Base-by-base conservation (phyloP, 2,888 invertebrate genomes). In the Diarsia dahlii region DNA sequence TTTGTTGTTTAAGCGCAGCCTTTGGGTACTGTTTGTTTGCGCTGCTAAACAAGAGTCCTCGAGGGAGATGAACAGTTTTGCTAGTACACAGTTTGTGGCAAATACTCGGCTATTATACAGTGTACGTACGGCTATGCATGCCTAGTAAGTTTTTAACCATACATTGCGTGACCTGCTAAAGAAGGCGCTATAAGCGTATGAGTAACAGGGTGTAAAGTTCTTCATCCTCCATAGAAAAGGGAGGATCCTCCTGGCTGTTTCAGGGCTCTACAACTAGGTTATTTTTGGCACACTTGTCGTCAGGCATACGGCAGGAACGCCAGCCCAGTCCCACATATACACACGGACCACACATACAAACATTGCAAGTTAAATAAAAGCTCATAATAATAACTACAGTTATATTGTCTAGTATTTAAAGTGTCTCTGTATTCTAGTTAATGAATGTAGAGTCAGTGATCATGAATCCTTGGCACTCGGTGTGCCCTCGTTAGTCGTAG, bases 381-480 rank as follows among this genome's bases (percentile, higher is more conserved):
- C 28, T 8, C 15, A 13, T 15, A 23, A 23, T 52, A n/a, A 54
- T 56, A 23, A 28, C 56, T 18, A 58, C 9, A 58, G 18, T 18
- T 70, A 34, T 39, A 6, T 48, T 54, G 13, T n/a, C 20, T 76
- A 20, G 28, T 28, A 45, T 48, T 54, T 46, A 46, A 74, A 74
- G 20, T 45, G 39, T 45, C n/a, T 52, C 28, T 64, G 34, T 64
- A 54, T 34, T 56, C 5, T 72, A 56, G 20, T 62, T 84, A 63
- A 58, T 71, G 39, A 54, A 64, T 64, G 23, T 56, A 84, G 85
- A 52, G 70, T 62, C 45, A 64, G 56, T 76, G 76, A 76, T 76
- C 48, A 63, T 77, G 72, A 74, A 80, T 80, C 80, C 84, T 86
- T 81, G 80, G 77, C 77, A 71, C 65, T 71, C 71, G 34, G 39